These are phyloP conservation scores for Agrenia bidenticulata DNA, from an alignment of 2,888 invertebrate species.

Conservation along the genomic window DNA sequence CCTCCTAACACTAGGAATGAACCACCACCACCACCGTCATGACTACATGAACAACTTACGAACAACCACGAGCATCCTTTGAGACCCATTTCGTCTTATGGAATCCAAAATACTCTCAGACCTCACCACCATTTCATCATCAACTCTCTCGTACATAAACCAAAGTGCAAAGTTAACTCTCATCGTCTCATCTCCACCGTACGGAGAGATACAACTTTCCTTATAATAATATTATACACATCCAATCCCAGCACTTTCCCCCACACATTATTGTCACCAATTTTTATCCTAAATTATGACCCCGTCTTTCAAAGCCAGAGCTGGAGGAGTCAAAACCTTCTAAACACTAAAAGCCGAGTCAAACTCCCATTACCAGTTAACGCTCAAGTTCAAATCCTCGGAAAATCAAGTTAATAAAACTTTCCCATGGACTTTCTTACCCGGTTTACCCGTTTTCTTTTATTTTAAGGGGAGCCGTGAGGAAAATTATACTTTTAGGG, in stretches of 20 bases:
- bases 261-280: constrained; percentile 8
- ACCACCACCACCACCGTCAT: too few species aligned
- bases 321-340: too few species aligned
- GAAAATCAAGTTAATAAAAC: too few species aligned
- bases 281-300: constrained; percentile 4
- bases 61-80: background rate
- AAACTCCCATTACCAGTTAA: too few species aligned
- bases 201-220: background rate
- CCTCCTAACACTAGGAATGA: background rate
- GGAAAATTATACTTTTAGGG: too few species aligned
- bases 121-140: background rate
- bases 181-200: too few species aligned
- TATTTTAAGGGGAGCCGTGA: too few species aligned
- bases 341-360: too few species aligned
- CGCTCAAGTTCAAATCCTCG: too few species aligned
- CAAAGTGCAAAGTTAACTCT: constrained; percentile 7
- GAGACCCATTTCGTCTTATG: constrained; percentile 3
- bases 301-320: background rate
- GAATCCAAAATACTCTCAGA: background rate
- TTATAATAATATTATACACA: background rate
- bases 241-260: background rate
- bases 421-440: too few species aligned
- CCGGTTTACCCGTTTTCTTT: too few species aligned
- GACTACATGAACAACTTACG: background rate
- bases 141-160: background rate